Evolutionary conservation across 1,140 invertebrate species (phyloP), one percentile per base, ranked within the genome.

Genomic region (Drosophila seguyi): DNA sequence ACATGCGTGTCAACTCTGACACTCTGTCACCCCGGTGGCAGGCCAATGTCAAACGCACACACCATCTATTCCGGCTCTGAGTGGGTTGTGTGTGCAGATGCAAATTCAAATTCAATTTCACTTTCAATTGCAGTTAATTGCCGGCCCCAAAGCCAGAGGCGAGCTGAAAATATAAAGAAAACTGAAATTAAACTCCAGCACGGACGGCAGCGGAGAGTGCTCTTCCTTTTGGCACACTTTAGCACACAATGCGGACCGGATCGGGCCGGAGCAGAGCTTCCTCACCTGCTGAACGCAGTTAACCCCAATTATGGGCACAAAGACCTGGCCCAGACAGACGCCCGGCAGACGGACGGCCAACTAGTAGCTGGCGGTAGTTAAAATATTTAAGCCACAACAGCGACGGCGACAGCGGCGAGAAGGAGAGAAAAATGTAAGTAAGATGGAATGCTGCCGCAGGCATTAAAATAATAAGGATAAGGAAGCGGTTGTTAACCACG

Each of bases 401-500:
- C 52, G 29, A 31, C 45, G 25, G 45, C 36, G 62, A 53, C 47
- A 7, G 47, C 25, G 50, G 38, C 29, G 58, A 60, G 39, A 41
- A 39, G 25, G 58, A 38, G 36, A 57, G 57, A 78, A 74, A 90
- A 85, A 85, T 76, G 85, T 88, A 90, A 90, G 85, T 81, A 88
- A 88, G 85, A 88, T 88, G 85, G 83, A 88, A 88, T 76, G 81
- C 78, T 81, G 85, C 85, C 85, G 85, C 85, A 88, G 85, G 85
- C 85, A 88, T 88, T 88, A 90, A 88, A 88, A 88, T 88, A 88
- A 88, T 88, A 88, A 90, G 85, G 85, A 88, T 88, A 88, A 88
- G 85, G 85, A 88, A 88, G 86, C 85, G 85, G 81, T 88, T 88
- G 85, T 88, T 88, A 88, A 88, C 85, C 85, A 88, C 85, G 85